A percentile compares a stretch with the other conserved stretches of the same genome.
Evolutionary conservation across 2,888 invertebrate species (phyloP).

Genomic region (Calliphora vomitoria): DNA sequence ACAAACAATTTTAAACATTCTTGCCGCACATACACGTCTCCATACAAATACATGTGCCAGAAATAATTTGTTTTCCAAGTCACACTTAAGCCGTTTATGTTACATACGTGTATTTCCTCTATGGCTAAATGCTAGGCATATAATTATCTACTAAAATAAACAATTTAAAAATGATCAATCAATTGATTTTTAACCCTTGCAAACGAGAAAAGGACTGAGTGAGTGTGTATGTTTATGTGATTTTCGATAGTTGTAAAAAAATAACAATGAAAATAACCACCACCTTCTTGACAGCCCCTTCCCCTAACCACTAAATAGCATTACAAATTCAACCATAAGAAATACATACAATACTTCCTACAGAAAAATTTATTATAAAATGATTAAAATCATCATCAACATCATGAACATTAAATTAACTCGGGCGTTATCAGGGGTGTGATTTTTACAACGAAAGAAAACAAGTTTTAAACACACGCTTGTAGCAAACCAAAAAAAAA

Average conservation of each 20-base stretch:
- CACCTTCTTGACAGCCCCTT: slow-evolving; percentile 47
- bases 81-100: slow-evolving; percentile 61
- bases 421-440: slow-evolving; percentile 67
- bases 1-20: slow-evolving; percentile 22
- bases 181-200: slow-evolving; percentile 56
- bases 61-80: slow-evolving; percentile 63
- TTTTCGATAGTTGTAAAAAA: slow-evolving; percentile 31
- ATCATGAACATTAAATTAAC: slow-evolving; percentile 53
- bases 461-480: slow-evolving; percentile 45
- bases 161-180: slow-evolving; percentile 66
- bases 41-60: neutral
- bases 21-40: neutral
- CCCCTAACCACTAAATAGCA: slow-evolving; percentile 43
- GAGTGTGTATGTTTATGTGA: neutral
- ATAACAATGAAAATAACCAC: slow-evolving; percentile 32
- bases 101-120: slow-evolving; percentile 19
- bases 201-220: neutral
- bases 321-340: slow-evolving; percentile 41
- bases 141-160: slow-evolving; percentile 55
- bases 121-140: neutral
- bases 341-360: neutral
- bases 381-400: slow-evolving; percentile 65
- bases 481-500: neutral
- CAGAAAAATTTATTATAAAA: slow-evolving; percentile 26
- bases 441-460: slow-evolving; percentile 53